phyloP scores from a whole-genome alignment of 1,140 invertebrate genomes.

The Aporrectodea caliginosa region DNA sequence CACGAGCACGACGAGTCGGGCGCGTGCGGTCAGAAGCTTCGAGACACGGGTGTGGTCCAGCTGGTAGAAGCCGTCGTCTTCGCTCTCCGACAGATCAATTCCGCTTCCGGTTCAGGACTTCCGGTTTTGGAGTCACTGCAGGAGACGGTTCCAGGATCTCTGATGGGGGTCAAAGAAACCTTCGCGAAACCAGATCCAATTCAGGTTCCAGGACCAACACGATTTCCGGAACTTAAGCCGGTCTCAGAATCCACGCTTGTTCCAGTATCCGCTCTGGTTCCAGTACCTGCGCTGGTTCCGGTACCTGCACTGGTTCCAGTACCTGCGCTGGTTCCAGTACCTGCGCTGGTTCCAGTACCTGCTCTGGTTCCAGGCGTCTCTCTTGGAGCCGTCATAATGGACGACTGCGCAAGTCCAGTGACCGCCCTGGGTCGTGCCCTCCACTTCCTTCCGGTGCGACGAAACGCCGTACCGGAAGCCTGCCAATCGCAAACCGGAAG shows the following conservation, averaged over 20 bases:
- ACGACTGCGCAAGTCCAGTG: constrained; percentile 29
- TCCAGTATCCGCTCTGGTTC: too few relatives aligned
- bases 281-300: too few relatives aligned
- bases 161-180: too few relatives aligned
- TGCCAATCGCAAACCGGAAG: not conserved
- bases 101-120: too few relatives aligned
- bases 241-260: too few relatives aligned
- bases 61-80: constrained; percentile 27
- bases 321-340: too few relatives aligned
- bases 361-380: not conserved
- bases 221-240: too few relatives aligned
- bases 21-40: constrained; percentile 20
- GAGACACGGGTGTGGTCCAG: constrained; percentile 27
- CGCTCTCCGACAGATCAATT: constrained; percentile 19
- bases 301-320: too few relatives aligned
- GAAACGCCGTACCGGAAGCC: not conserved
- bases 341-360: not conserved
- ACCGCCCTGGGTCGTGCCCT: constrained; percentile 21
- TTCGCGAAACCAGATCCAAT: too few relatives aligned
- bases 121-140: too few relatives aligned
- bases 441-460: constrained; percentile 23
- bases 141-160: constrained; percentile 1
- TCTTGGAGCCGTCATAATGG: constrained; percentile 25
- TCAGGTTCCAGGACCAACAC: too few relatives aligned
- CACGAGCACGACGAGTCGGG: constrained; percentile 6